Conservation (phyloP, 2,888 invertebrate species). For the Tipula lateralis region DNA sequence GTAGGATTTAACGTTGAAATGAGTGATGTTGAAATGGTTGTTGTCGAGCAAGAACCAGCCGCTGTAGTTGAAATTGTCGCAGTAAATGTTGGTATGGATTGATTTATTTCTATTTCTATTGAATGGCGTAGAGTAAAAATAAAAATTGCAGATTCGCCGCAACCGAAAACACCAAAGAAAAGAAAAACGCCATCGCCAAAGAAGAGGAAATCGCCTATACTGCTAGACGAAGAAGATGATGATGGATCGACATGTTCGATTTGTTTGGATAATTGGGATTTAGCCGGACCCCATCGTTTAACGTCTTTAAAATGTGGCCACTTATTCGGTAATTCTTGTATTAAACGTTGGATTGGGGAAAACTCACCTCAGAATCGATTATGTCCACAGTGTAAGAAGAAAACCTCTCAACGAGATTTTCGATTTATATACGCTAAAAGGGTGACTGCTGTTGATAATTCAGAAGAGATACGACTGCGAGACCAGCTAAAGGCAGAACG, state of each 20-base stretch:
- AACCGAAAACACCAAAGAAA: constrained; percentile 32
- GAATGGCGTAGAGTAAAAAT: too few relatives aligned
- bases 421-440: constrained; percentile 74
- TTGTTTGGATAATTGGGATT: constrained; percentile 84
- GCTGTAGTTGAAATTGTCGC: neutral
- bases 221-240: constrained; percentile 50
- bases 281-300: constrained; percentile 77
- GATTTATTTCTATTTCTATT: neutral
- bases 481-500: constrained; percentile 57
- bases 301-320: constrained; percentile 90
- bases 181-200: constrained; percentile 28
- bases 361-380: constrained; percentile 45
- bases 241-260: constrained; percentile 77
- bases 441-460: constrained; percentile 70
- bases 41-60: neutral
- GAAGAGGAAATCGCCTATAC: neutral
- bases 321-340: constrained; percentile 78
- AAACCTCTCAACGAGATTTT: constrained; percentile 63
- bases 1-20: neutral
- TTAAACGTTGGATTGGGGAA: constrained; percentile 48
- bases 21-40: neutral
- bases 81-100: neutral
- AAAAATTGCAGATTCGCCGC: neutral
- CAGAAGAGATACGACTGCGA: constrained; percentile 65
- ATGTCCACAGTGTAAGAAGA: constrained; percentile 86